Conservation (phyloP, 1,140 invertebrate genomes). For the Capitella teleta region DNA sequence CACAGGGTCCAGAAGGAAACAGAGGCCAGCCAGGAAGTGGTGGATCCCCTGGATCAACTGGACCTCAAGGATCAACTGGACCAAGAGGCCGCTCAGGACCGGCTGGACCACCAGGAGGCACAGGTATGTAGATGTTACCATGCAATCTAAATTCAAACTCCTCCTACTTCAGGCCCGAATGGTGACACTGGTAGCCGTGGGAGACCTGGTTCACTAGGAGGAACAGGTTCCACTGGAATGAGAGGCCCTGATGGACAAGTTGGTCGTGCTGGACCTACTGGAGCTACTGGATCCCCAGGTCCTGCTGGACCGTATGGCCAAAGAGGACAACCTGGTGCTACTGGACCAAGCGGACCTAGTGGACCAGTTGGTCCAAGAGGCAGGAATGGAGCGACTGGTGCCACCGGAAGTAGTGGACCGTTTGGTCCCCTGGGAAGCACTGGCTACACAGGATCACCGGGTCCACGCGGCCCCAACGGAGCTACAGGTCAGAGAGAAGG, state of each 20-base stretch:
- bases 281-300: constrained; percentile 7
- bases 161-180: constrained; percentile 1
- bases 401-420: constrained; percentile 1
- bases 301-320: constrained; percentile 1
- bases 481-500: background rate
- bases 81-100: constrained; percentile 2
- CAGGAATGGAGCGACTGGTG: constrained; percentile 4
- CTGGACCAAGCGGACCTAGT: background rate
- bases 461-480: constrained; percentile 1
- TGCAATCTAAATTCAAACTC: constrained; percentile 40
- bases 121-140: constrained; percentile 17
- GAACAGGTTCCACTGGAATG: constrained; percentile 41
- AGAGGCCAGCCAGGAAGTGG: background rate
- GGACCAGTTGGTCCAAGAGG: constrained; percentile 5
- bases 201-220: constrained; percentile 32
- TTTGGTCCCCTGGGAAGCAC: background rate
- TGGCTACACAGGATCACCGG: constrained; percentile 1
- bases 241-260: constrained; percentile 8
- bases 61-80: constrained; percentile 2
- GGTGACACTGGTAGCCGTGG: constrained; percentile 4
- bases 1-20: constrained; percentile 18
- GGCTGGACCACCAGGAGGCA: constrained; percentile 3
- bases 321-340: constrained; percentile 6
- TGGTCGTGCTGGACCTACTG: constrained; percentile 4
- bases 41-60: constrained; percentile 2